Conservation (phyloP, 2,113 vertebrate genomes). For the Pachycephala philippinensis region DNA sequence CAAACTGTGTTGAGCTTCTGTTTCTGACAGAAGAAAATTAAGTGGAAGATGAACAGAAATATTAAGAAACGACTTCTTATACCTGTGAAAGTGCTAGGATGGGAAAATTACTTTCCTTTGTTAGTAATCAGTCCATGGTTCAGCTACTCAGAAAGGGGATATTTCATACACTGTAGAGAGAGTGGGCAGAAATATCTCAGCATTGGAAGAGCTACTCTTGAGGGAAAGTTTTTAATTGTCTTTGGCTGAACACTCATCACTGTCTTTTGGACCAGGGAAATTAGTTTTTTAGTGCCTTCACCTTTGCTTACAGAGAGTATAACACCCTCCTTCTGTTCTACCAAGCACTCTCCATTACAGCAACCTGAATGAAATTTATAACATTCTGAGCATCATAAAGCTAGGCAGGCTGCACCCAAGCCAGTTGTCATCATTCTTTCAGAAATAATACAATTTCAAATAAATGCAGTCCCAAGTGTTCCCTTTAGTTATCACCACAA, state of each 20-base stretch:
- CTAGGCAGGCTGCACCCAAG: background rate
- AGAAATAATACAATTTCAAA: background rate
- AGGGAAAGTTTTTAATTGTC: background rate
- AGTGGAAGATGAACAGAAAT: background rate
- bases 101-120: background rate
- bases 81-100: background rate
- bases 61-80: background rate
- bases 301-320: background rate
- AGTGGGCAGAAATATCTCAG: background rate
- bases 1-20: background rate
- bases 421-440: background rate
- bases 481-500: background rate
- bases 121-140: background rate
- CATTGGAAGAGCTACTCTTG: background rate
- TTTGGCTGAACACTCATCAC: background rate
- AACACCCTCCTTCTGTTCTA: background rate
- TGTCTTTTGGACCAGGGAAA: background rate
- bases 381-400: background rate
- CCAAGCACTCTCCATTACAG: background rate
- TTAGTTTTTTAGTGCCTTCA: background rate
- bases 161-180: background rate
- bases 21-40: conserved; percentile 18
- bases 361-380: background rate
- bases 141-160: background rate
- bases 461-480: background rate